phyloP scores from a whole-genome alignment of 2,888 invertebrate genomes.

The Eulithis testata region DNA sequence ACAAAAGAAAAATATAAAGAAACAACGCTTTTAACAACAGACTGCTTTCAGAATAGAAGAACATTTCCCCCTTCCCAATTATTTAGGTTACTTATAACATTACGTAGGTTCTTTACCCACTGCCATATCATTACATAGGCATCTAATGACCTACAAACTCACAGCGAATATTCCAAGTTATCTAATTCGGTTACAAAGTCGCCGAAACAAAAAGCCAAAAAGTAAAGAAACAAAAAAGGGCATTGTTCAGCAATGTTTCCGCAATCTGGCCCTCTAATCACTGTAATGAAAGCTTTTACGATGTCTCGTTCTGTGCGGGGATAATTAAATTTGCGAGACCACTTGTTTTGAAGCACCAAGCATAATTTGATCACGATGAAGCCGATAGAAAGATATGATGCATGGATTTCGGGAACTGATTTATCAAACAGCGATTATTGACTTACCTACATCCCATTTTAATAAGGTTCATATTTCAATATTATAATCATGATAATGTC shows the following conservation, averaged over 20 bases:
- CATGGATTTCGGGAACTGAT: constrained; percentile 6
- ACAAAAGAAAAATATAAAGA: too few species aligned
- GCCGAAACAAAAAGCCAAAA: constrained; percentile 23
- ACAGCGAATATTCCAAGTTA: constrained; percentile 13
- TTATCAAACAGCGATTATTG: not conserved
- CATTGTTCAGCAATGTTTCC: constrained; percentile 43
- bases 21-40: too few species aligned
- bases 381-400: constrained; percentile 34
- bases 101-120: not conserved
- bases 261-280: constrained; percentile 48
- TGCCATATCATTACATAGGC: not conserved
- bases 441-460: too few species aligned
- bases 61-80: too few species aligned
- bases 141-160: constrained; percentile 9
- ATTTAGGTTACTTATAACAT: too few species aligned
- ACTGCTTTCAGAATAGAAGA: too few species aligned
- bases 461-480: too few species aligned
- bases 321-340: constrained; percentile 54
- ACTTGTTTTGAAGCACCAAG: constrained; percentile 49
- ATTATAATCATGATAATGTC: too few species aligned
- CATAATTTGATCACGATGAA: constrained; percentile 48
- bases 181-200: constrained; percentile 22
- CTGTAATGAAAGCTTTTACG: constrained; percentile 51
- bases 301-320: constrained; percentile 46
- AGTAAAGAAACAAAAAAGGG: constrained; percentile 33